phyloP scores from a whole-genome alignment of 2,113 vertebrate genomes.

The Oreocharis arfaki region DNA sequence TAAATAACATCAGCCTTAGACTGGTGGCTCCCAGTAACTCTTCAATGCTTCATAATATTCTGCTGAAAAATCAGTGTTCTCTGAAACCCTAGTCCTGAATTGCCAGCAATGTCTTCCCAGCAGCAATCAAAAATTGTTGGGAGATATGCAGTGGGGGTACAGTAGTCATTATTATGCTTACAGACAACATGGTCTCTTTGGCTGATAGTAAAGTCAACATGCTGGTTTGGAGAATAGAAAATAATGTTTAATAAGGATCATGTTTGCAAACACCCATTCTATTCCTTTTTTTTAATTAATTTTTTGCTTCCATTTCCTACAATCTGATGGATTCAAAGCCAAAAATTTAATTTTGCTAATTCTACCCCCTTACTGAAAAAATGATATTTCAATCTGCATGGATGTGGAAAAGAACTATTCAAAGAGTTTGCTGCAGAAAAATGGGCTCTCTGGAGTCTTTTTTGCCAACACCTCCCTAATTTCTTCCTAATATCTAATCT shows the following conservation, averaged over 20 bases:
- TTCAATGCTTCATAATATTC: not conserved
- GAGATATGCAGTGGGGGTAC: not conserved
- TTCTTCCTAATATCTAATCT: not conserved
- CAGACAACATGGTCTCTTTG: not conserved
- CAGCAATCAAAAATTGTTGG: not conserved
- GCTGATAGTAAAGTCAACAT: not conserved
- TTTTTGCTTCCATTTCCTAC: constrained; percentile 2
- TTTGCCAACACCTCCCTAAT: not conserved
- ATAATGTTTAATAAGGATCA: not conserved
- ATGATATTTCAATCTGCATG: not conserved
- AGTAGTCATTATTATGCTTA: not conserved
- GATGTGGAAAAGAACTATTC: not conserved
- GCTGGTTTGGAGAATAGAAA: not conserved
- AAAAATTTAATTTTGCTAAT: not conserved
- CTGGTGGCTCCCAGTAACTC: not conserved
- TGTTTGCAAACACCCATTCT: not conserved
- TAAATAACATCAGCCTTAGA: constrained; percentile 23
- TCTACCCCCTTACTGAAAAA: not conserved
- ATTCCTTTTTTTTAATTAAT: not conserved
- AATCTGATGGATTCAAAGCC: not conserved
- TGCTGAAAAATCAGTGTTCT: not conserved
- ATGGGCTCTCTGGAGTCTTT: not conserved
- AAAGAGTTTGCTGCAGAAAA: not conserved
- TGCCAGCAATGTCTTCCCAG: not conserved
- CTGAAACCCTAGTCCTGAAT: not conserved